Evolutionary conservation across 2,113 vertebrate species (phyloP), one percentile per base, ranked within the genome.

Genomic region (Panthera tigris): DNA sequence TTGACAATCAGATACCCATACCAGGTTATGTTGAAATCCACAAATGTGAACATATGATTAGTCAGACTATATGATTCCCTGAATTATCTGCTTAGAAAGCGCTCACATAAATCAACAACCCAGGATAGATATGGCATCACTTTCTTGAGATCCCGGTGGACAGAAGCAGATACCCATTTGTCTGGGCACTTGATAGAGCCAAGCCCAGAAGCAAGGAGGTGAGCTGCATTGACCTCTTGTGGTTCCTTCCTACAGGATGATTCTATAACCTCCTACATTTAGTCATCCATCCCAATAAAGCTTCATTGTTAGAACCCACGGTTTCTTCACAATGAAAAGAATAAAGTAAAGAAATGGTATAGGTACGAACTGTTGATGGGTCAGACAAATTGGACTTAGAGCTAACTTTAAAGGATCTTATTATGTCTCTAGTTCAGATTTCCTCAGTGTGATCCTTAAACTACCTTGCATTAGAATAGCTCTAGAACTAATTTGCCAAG

Each of bases 241-340:
- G 94, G 89, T 74, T 91, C 91, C 57, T 81, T 90, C 27, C 41
- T 61, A 18, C 25, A 29, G 23, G 27, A 82, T 91, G 86, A 92
- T 86, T 83, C 33, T 83, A 90, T 74, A 87, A 91, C 33, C 6
- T 66, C 89, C 29, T 90, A 31, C 9, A 48, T 78, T 91, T 69
- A 71, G 52, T 73, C 85, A 91, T 91, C 52, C 71, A 96, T 89
- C 78, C 96, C 92, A 97, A 78, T 87, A 96, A 96, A 93, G 7
- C 66, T 48, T 78, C 76, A 27, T 31, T 66, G 41, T 66, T 81
- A 84, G 71, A 95, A 41, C 29, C 29, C 76, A 76, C 52, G 55
- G 27, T 66, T 68, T 97, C 84, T 87, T 90, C 80, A 92, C 45
- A 87, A 71, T 23, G 48, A 82, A 76, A 95, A 86, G 69, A 95